Conservation (phyloP, 2,113 vertebrate species). For the Pimephales promelas region DNA sequence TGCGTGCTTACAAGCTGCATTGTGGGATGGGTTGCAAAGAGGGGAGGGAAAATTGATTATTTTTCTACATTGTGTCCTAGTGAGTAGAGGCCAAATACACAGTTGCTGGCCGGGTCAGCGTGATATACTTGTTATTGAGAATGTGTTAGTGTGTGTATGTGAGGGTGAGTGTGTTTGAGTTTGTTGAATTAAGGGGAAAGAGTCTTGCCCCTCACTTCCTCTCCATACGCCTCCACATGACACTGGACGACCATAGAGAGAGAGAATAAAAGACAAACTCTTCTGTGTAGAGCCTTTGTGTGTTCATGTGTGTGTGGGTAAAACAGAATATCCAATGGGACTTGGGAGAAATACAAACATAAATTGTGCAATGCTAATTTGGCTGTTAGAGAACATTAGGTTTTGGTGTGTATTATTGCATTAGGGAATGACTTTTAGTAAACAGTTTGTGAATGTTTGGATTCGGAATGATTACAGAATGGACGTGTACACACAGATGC, state of each 20-base stretch:
- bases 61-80: constrained; percentile 1
- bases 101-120: background rate
- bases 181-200: constrained; percentile 18
- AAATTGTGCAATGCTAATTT: constrained; percentile 34
- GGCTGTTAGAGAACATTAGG: constrained; percentile 4
- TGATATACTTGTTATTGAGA: constrained; percentile 25
- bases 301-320: constrained; percentile 16
- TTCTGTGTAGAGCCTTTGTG: constrained; percentile 21
- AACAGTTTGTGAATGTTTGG: constrained; percentile 18
- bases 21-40: background rate
- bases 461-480: constrained; percentile 29
- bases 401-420: constrained; percentile 11
- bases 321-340: background rate
- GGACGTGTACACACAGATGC: constrained; percentile 2
- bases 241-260: background rate
- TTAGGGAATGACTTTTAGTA: background rate
- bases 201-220: constrained; percentile 3
- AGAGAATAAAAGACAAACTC: constrained; percentile 10
- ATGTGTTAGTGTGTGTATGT: background rate
- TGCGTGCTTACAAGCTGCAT: background rate
- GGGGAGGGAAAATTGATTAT: background rate
- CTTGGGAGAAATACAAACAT: constrained; percentile 11
- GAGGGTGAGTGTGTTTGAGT: constrained; percentile 15
- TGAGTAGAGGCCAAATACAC: constrained; percentile 19
- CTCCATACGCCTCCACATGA: constrained; percentile 27